Conservation (phyloP, 1,140 invertebrate species). For the Rhynchophorus ferrugineus region DNA sequence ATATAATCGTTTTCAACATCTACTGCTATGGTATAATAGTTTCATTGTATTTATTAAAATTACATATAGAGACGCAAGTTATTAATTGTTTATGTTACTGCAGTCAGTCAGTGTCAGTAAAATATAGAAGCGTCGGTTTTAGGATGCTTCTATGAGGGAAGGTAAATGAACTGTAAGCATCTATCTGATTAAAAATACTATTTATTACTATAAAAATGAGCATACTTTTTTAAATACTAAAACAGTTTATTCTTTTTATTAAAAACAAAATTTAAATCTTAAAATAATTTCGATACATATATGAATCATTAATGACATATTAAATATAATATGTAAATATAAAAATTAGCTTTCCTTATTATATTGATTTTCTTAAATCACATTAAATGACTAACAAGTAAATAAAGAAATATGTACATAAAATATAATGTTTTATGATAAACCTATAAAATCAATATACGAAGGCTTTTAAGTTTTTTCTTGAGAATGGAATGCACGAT, state of each 20-base stretch:
- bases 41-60: no score
- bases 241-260: conserved; percentile 5
- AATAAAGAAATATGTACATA: not conserved
- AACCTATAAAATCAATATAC: no score
- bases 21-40: no score
- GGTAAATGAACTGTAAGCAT: not conserved
- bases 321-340: not conserved
- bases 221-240: conserved; percentile 4
- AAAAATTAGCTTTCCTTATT: not conserved
- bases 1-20: no score
- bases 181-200: not conserved
- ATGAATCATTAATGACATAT: not conserved
- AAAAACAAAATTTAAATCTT: not conserved
- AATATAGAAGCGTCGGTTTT: no score
- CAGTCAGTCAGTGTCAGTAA: no score
- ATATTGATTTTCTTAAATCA: conserved; percentile 1
- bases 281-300: not conserved
- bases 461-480: no score
- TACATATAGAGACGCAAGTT: no score
- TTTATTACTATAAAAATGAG: not conserved
- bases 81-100: no score
- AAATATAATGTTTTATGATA: not conserved
- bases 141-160: no score
- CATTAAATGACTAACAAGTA: not conserved
- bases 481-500: no score